phyloP scores from a whole-genome alignment of 2,888 invertebrate genomes.

The Noctua fimbriata region DNA sequence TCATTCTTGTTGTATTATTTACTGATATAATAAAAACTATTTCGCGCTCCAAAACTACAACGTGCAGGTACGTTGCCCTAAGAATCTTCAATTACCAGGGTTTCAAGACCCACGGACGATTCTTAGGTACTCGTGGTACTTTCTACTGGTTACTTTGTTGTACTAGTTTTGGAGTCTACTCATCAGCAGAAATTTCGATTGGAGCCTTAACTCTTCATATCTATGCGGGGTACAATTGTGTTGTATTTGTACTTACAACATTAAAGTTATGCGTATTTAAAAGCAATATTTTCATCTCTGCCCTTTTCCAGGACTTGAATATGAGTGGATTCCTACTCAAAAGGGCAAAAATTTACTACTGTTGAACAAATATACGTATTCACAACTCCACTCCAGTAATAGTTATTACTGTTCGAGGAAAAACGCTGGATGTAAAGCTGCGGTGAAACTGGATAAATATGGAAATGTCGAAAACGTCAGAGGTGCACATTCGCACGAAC shows the following conservation, averaged over 20 bases:
- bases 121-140: not conserved
- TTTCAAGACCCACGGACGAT: not conserved
- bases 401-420: slow-evolving; percentile 14
- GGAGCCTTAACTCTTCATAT: not conserved
- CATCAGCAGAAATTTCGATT: not conserved
- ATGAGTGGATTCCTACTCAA: slow-evolving; percentile 16
- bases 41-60: not conserved
- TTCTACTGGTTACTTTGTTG: no score
- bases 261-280: not conserved
- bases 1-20: not conserved
- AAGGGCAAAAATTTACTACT: slow-evolving; percentile 17
- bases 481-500: slow-evolving; percentile 11
- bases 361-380: slow-evolving; percentile 25
- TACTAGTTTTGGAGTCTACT: not conserved
- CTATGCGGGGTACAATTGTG: not conserved
- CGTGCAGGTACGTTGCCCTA: no score
- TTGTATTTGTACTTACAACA: not conserved
- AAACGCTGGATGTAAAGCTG: slow-evolving; percentile 20
- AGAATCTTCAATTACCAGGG: not conserved
- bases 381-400: slow-evolving; percentile 14
- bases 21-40: not conserved
- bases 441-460: not conserved
- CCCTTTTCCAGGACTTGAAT: slow-evolving; percentile 40
- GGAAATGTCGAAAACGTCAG: slow-evolving; percentile 10
- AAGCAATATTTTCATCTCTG: not conserved